A percentile compares a stretch with the other conserved stretches of the same genome.
phyloP scores from a whole-genome alignment of 2,797 vertebrate species.

The Uromys caudimaculatus region DNA sequence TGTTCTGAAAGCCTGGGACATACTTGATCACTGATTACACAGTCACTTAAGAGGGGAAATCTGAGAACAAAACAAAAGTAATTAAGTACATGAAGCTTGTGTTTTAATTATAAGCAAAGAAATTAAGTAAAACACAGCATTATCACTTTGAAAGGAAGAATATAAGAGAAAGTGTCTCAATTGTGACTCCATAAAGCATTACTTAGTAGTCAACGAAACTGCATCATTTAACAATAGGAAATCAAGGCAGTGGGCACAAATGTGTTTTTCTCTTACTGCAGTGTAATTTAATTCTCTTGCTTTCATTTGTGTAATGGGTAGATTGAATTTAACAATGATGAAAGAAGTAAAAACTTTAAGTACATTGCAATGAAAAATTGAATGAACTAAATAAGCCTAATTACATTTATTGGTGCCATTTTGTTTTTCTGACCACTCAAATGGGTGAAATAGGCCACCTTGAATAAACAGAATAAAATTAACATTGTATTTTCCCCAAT shows the following conservation, averaged over 20 bases:
- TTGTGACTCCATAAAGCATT: constrained; percentile 65
- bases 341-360: constrained; percentile 51
- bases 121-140: constrained; percentile 74
- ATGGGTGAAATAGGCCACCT: background rate
- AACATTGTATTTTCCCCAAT: background rate
- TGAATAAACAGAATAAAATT: background rate
- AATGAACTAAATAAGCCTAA: background rate
- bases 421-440: background rate
- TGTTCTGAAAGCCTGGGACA: constrained; percentile 46
- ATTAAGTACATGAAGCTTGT: constrained; percentile 68
- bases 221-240: constrained; percentile 70
- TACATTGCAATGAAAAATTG: constrained; percentile 15
- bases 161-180: constrained; percentile 63
- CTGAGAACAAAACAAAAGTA: constrained; percentile 71
- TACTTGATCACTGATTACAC: constrained; percentile 76
- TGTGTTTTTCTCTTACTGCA: constrained; percentile 21
- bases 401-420: background rate
- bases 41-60: constrained; percentile 65
- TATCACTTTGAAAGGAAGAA: constrained; percentile 64
- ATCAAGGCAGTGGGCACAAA: constrained; percentile 56
- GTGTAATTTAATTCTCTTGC: constrained; percentile 28
- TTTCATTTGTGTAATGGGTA: constrained; percentile 24
- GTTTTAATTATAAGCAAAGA: constrained; percentile 75
- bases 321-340: constrained; percentile 41
- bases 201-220: constrained; percentile 64